Conservation (phyloP, 2,888 invertebrate genomes). For the Ornithoptera alexandrae region DNA sequence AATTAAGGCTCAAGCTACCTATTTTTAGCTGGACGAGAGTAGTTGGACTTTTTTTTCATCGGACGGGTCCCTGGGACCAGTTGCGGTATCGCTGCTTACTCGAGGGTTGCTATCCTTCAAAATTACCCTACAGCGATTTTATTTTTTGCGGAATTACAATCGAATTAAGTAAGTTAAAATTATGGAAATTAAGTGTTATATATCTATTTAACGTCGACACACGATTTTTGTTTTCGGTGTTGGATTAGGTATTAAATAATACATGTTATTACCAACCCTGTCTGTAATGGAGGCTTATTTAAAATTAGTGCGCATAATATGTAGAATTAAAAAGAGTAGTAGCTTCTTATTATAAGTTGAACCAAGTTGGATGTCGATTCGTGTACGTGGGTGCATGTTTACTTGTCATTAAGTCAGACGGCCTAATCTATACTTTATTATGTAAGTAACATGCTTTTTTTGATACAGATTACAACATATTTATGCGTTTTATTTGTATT, state of each 20-base stretch:
- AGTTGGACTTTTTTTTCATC: constrained; percentile 49
- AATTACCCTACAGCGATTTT: not conserved
- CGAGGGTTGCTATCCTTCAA: constrained; percentile 21
- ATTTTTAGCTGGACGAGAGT: constrained; percentile 65
- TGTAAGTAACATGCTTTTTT: constrained; percentile 5
- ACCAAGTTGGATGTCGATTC: constrained; percentile 16
- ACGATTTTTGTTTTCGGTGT: too few species aligned
- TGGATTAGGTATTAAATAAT: too few species aligned
- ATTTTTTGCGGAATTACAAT: too few species aligned
- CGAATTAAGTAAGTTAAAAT: too few species aligned
- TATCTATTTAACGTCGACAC: too few species aligned
- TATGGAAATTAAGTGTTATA: too few species aligned
- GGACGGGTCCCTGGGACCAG: constrained; percentile 47
- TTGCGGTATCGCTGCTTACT: constrained; percentile 42
- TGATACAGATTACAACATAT: too few species aligned
- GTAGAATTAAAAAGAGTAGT: constrained; percentile 11
- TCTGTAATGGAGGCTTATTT: constrained; percentile 14
- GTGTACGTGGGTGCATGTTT: constrained; percentile 17
- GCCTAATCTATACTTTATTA: constrained; percentile 22
- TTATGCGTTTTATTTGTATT: too few species aligned
- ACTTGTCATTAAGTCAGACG: constrained; percentile 11
- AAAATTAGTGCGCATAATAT: constrained; percentile 27
- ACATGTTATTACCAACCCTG: constrained; percentile 3
- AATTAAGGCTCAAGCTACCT: constrained; percentile 65
- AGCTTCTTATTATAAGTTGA: constrained; percentile 23